Conservation (phyloP, 2,797 vertebrate species). For the Cyclura pinguis region DNA sequence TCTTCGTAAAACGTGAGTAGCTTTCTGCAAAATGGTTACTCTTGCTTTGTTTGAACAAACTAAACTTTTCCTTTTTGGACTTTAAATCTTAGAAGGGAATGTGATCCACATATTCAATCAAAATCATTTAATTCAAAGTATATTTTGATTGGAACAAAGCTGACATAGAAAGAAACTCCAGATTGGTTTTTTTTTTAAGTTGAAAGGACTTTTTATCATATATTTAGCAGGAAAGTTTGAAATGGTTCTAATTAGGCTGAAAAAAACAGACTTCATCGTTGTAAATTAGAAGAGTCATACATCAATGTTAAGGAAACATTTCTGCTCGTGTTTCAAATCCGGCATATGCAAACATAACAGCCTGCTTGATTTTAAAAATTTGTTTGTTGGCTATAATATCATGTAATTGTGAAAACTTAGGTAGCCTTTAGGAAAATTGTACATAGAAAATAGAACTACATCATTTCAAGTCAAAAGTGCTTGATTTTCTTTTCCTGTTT, state of each 20-base stretch:
- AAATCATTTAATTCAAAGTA: conserved; percentile 84
- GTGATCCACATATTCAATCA: conserved; percentile 81
- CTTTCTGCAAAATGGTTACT: conserved; percentile 80
- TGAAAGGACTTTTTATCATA: conserved; percentile 84
- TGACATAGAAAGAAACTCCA: conserved; percentile 80
- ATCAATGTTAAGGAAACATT: conserved; percentile 80
- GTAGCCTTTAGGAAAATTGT: neutral
- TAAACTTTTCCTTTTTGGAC: conserved; percentile 81
- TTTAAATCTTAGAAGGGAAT: conserved; percentile 84
- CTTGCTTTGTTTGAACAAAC: conserved; percentile 82
- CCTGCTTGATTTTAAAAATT: conserved; percentile 67
- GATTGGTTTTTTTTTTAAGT: conserved; percentile 75
- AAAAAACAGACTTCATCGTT: conserved; percentile 81
- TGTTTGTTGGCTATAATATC: neutral
- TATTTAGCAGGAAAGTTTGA: conserved; percentile 85
- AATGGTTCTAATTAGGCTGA: conserved; percentile 86
- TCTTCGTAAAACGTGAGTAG: conserved; percentile 82
- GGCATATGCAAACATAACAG: conserved; percentile 78
- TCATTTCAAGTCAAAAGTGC: conserved; percentile 43
- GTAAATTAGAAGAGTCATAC: conserved; percentile 83
- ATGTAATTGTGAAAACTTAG: neutral
- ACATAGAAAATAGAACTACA: conserved; percentile 28
- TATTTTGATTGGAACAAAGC: conserved; percentile 86
- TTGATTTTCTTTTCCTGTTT: conserved; percentile 37
- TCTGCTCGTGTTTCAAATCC: conserved; percentile 81